Evolutionary conservation across 2,797 vertebrate genomes (phyloP), one percentile per base, ranked within the genome.

Genomic region (Eremophila alpestris): DNA sequence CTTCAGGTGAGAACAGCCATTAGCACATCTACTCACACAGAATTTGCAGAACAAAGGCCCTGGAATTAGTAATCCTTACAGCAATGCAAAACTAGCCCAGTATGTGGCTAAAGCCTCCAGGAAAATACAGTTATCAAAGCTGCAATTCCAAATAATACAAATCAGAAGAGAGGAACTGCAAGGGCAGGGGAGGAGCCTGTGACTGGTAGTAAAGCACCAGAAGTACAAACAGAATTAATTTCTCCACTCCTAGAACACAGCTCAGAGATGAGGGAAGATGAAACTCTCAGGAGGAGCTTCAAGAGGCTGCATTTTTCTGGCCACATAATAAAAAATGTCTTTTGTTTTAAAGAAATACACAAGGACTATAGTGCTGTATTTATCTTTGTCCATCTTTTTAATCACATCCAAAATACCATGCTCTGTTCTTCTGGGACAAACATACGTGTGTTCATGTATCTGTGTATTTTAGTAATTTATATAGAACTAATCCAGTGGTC

Each of bases 401-500:
- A 80, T 89, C 46, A 63, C 78, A 82, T 21, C 30, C 14, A 49
- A 88, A 89, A 84, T 27, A 70, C 10, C 36, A 70, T 5, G 18
- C 24, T 83, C 49, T 80, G n/a, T 52, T 85, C 67, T 90, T 91
- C 43, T 62, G 83, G 65, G 73, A 82, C 38, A 93, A 76, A 54
- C 12, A 14, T 58, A 30, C 34, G 19, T 54, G 36, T 17, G 60
- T 38, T 62, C 74, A 60, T 68, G 21, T 43, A 34, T 52, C 38
- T 87, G 55, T 76, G 70, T 62, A 79, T 93, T 92, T 92, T 51
- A 83, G 76, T 77, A 88, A 89, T 87, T 76, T 79, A 83, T 83
- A 74, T 71, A 89, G 67, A 95, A 95, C 92, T 92, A 96, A 92
- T 94, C 79, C 90, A 80, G 87, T 76, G 48, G 78, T 93, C 82